phyloP scores from a whole-genome alignment of 2,797 vertebrate species.

The Phoebastria nigripes region DNA sequence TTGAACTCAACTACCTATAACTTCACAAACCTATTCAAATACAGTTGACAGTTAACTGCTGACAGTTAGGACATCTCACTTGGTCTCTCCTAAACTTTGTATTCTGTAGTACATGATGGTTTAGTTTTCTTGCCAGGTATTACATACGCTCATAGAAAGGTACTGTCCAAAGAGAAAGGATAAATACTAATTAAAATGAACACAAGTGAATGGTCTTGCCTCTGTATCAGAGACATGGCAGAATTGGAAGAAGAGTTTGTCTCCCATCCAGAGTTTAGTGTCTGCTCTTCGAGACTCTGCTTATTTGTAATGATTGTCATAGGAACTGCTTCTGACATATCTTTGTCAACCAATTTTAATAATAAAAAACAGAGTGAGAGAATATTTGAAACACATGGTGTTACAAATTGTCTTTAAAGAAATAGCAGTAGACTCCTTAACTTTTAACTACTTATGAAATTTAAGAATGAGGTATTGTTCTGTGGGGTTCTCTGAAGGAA shows the following conservation, averaged over 20 bases:
- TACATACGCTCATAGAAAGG: neutral
- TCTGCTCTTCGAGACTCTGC: neutral
- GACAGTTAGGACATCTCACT: neutral
- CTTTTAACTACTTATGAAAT: neutral
- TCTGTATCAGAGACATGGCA: neutral
- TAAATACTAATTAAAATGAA: neutral
- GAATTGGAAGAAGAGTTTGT: neutral
- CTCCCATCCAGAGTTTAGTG: neutral
- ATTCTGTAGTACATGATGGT: rapidly evolving
- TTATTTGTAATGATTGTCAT: neutral
- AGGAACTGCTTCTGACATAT: neutral
- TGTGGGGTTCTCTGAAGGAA: neutral
- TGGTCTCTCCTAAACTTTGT: neutral
- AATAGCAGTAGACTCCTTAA: neutral
- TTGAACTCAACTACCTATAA: neutral
- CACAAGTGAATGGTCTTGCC: neutral
- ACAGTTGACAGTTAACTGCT: neutral
- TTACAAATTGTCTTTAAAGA: neutral
- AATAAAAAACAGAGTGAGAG: neutral
- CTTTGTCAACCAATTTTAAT: neutral
- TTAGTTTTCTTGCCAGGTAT: neutral
- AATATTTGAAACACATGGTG: neutral
- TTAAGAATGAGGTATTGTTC: neutral
- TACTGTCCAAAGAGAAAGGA: neutral
- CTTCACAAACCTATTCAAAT: neutral